Conservation (phyloP, 2,797 vertebrate species). For the Odontamblyopus rebecca region DNA sequence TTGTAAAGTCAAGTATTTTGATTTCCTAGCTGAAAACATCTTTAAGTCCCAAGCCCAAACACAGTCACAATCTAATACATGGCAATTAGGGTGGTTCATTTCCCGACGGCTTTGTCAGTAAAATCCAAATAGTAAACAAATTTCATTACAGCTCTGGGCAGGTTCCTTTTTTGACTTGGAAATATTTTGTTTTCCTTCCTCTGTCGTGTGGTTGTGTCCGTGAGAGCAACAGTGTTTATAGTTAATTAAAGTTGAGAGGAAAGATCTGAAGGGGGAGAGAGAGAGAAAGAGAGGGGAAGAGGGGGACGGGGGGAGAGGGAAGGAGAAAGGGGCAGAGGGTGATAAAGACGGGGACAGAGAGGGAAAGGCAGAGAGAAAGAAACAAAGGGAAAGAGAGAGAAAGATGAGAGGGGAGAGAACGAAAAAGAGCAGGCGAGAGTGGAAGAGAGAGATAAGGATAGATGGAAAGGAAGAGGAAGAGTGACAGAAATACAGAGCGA, state of each 20-base stretch:
- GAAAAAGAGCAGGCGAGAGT: not conserved
- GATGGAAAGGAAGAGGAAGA: too few relatives aligned
- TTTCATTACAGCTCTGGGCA: conserved; percentile 27
- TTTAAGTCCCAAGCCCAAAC: too few relatives aligned
- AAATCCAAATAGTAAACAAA: not conserved
- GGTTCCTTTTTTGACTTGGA: conserved; percentile 49
- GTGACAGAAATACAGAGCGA: too few relatives aligned
- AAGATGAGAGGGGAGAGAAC: conserved; percentile 16
- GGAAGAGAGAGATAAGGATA: too few relatives aligned
- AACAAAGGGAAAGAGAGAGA: conserved; percentile 4
- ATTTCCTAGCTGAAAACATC: too few relatives aligned
- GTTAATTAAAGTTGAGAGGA: conserved; percentile 73
- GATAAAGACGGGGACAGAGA: not conserved
- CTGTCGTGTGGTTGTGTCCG: conserved; percentile 27
- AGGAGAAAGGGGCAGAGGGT: too few relatives aligned
- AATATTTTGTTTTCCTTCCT: conserved; percentile 56
- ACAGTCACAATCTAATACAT: not conserved
- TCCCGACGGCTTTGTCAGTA: not conserved
- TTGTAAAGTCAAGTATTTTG: too few relatives aligned
- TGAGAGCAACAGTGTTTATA: conserved; percentile 38
- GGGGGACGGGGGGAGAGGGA: conserved; percentile 4
- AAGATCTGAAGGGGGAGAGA: conserved; percentile 44
- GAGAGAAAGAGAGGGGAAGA: conserved; percentile 11
- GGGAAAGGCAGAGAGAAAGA: too few relatives aligned
- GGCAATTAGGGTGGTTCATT: not conserved